Base-by-base conservation (phyloP, 2,113 vertebrate species). In the Cheilinus undulatus region DNA sequence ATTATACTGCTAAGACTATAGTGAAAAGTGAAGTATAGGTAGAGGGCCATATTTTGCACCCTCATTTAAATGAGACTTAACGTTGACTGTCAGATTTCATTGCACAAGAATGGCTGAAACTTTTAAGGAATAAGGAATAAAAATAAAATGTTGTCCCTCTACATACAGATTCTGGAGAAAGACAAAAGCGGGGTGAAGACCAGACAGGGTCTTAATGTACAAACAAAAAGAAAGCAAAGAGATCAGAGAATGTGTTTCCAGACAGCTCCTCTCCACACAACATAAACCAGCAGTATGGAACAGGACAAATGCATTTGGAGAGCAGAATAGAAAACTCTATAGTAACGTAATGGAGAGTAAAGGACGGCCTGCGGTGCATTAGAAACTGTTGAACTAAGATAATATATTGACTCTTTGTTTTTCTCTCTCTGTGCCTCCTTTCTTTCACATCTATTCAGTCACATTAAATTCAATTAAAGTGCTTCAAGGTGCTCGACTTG, bases 101-200 rank as follows among this genome's bases (percentile, higher is more conserved):
- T 54, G 58, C 30, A 8, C 59, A 15, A 26, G 5, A 66, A 13
- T 36, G 5, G 20, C 36, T 15, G 27, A 0, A 49, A 26, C 93
- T 57, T 46, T 24, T 10, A 26, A 12, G 46, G 20, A 7, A 51
- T 26, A 10, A 7, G 8, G 7, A 23, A 8, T 12, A 9, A 13
- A 0, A 92, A 93, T 5, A 42, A 9, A 74, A 95, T 90, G 58
- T 34, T 34, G 95, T 96, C 56, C 95, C 95, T 72, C 95, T 95
- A 78, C 93, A 96, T 10, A 95, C 82, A 63, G 94, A n/a, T n/a
- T n/a, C 95, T 17, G 71, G 36, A 67, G 19, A 40, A 27, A 65
- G 22, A 28, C 0, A 63, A 59, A 51, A 15, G 38, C 19, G 32
- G 11, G 38, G 20, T 2, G 1, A 64, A 24, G 49, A 19, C 19